phyloP scores from a whole-genome alignment of 2,797 vertebrate genomes.

The Gymnothorax reevesii region DNA sequence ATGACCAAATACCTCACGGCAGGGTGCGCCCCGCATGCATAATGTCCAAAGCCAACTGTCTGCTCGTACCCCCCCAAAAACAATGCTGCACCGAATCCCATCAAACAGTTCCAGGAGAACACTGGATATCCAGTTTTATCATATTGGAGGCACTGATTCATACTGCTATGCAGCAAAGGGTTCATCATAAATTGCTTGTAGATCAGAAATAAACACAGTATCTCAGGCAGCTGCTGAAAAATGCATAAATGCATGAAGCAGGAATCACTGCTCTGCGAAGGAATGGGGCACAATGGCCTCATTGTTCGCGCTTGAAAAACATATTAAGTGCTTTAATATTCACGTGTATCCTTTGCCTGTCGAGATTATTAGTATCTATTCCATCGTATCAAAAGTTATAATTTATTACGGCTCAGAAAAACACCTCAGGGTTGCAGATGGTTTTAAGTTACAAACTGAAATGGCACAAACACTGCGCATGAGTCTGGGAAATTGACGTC shows the following conservation, averaged over 20 bases:
- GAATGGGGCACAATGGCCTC: constrained; percentile 51
- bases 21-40: too few species aligned
- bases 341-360: constrained; percentile 63
- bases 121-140: too few species aligned
- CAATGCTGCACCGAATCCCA: too few species aligned
- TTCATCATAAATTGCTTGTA: not conserved
- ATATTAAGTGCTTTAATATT: constrained; percentile 63
- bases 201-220: constrained; percentile 23
- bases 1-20: too few species aligned
- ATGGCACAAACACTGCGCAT: constrained; percentile 34
- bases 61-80: too few species aligned
- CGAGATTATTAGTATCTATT: constrained; percentile 42
- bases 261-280: constrained; percentile 30
- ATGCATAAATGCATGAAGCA: constrained; percentile 53
- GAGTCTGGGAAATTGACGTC: constrained; percentile 31
- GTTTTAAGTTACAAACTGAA: constrained; percentile 42
- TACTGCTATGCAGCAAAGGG: not conserved
- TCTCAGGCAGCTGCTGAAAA: constrained; percentile 59
- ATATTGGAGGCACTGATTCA: too few species aligned
- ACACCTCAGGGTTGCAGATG: constrained; percentile 64
- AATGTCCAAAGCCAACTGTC: too few species aligned
- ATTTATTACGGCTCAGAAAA: constrained; percentile 23
- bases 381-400: constrained; percentile 35
- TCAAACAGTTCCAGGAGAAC: too few species aligned
- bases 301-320: constrained; percentile 53